A percentile compares a stretch with the other conserved stretches of the same genome.
Conservation (phyloP, 2,888 invertebrate species). For the Caenorhabditis japonica region DNA sequence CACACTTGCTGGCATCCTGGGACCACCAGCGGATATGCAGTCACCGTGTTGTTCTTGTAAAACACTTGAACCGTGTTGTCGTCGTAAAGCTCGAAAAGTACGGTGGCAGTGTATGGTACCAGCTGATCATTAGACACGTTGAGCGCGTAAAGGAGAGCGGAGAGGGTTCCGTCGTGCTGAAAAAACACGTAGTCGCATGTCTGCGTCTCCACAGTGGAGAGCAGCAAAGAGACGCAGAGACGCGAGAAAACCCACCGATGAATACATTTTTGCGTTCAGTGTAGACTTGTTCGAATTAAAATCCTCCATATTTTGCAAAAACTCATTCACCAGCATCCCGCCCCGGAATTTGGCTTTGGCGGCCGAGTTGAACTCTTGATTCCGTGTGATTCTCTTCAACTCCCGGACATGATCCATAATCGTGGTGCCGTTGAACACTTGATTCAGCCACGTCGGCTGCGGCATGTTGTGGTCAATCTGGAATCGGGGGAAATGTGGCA, state of each 20-base stretch:
- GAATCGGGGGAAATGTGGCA: not conserved
- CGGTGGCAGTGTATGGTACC: slow-evolving; percentile 56
- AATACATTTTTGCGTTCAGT: slow-evolving; percentile 50
- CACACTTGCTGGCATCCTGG: slow-evolving; percentile 45
- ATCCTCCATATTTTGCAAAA: slow-evolving; percentile 42
- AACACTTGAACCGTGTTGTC: slow-evolving; percentile 52
- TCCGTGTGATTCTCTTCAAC: slow-evolving; percentile 49
- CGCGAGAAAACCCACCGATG: too few relatives aligned
- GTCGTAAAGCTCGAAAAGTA: slow-evolving; percentile 58
- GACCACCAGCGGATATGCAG: slow-evolving; percentile 26
- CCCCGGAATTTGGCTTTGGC: slow-evolving; percentile 51
- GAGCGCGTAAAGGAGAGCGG: slow-evolving; percentile 50
- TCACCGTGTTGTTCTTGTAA: slow-evolving; percentile 47
- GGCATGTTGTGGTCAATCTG: slow-evolving; percentile 54
- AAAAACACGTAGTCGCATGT: slow-evolving; percentile 2
- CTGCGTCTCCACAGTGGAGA: too few relatives aligned
- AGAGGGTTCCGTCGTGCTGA: slow-evolving; percentile 64
- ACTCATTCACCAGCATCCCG: slow-evolving; percentile 45
- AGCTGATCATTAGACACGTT: slow-evolving; percentile 60
- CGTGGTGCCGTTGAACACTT: slow-evolving; percentile 47
- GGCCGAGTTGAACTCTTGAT: slow-evolving; percentile 47
- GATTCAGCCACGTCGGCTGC: slow-evolving; percentile 55
- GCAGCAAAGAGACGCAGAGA: too few relatives aligned
- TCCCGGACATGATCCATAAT: slow-evolving; percentile 56
- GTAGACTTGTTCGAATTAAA: slow-evolving; percentile 22